A percentile compares a stretch with the other conserved stretches of the same genome.
Evolutionary conservation across 2,888 invertebrate genomes (phyloP).

Genomic region (Pteria penguin): DNA sequence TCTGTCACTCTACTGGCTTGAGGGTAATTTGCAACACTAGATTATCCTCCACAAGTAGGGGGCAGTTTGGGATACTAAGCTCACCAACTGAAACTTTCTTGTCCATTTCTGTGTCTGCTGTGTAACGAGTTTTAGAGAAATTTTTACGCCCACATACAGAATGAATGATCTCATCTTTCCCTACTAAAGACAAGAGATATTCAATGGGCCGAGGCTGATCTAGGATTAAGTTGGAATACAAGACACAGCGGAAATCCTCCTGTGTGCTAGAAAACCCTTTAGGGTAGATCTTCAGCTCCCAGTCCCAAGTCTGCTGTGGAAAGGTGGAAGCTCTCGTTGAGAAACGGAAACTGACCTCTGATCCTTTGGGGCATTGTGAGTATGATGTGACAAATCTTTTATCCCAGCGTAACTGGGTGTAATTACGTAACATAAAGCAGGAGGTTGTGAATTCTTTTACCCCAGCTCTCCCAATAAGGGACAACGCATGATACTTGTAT

Average conservation of each 20-base stretch:
- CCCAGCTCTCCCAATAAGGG: constrained; percentile 75
- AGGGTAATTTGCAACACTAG: constrained; percentile 73
- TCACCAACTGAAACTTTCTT: constrained; percentile 77
- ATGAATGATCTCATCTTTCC: constrained; percentile 77
- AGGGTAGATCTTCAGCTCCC: constrained; percentile 80
- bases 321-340: constrained; percentile 79
- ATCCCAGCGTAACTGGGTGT: constrained; percentile 81
- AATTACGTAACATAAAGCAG: constrained; percentile 79
- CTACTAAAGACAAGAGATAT: constrained; percentile 77
- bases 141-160: constrained; percentile 79
- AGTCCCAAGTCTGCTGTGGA: constrained; percentile 80
- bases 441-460: constrained; percentile 74
- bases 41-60: constrained; percentile 68
- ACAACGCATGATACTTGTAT: constrained; percentile 80
- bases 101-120: constrained; percentile 80
- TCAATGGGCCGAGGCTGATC: constrained; percentile 79
- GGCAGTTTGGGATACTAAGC: constrained; percentile 67
- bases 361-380: constrained; percentile 65
- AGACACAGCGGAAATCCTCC: constrained; percentile 75
- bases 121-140: constrained; percentile 80
- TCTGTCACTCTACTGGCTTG: constrained; percentile 69
- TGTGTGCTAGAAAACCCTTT: constrained; percentile 73
- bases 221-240: constrained; percentile 77
- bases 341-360: constrained; percentile 77
- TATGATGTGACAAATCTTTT: constrained; percentile 77